phyloP scores from a whole-genome alignment of 1,140 invertebrate species.

The Acromyrmex heyeri region DNA sequence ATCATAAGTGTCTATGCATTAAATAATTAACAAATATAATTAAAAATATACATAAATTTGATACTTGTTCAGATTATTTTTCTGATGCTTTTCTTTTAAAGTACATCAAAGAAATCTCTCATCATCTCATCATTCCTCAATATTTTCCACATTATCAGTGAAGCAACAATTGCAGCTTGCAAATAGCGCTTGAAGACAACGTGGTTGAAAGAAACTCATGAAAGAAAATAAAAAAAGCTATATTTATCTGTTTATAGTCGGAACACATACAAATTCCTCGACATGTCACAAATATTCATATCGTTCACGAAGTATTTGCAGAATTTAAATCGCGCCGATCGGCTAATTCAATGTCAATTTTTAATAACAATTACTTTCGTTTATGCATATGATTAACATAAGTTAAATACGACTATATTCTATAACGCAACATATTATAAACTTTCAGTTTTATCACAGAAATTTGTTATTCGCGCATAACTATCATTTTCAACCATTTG shows the following conservation, averaged over 20 bases:
- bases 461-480: slow-evolving; percentile 17
- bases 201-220: background rate
- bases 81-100: background rate
- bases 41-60: background rate
- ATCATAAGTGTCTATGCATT: background rate
- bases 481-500: background rate
- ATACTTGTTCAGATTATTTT: background rate
- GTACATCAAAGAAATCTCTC: background rate
- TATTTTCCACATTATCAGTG: background rate
- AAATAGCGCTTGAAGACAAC: background rate
- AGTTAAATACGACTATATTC: background rate
- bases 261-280: background rate
- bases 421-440: slow-evolving; percentile 2
- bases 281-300: slow-evolving; percentile 5
- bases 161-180: background rate
- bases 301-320: background rate
- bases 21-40: background rate
- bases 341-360: background rate
- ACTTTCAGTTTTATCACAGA: slow-evolving; percentile 46
- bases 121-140: background rate
- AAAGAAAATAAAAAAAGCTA: slow-evolving; percentile 7
- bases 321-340: background rate
- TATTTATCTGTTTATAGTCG: background rate
- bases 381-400: slow-evolving; percentile 7
- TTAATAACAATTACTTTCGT: slow-evolving; percentile 6